Base-by-base conservation (phyloP, 2,888 invertebrate species). In the Heliconius sara region DNA sequence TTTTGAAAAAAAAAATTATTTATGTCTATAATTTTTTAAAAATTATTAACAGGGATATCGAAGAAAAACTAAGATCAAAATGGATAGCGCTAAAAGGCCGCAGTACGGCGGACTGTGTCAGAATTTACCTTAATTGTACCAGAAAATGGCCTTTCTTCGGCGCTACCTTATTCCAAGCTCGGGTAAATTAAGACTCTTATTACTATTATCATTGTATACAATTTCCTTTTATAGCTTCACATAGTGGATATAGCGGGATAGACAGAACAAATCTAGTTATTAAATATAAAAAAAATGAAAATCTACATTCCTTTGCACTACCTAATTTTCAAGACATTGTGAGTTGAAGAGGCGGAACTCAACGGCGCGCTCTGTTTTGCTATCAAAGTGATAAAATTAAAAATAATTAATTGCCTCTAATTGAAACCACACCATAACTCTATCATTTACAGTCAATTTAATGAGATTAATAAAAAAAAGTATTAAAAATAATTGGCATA, bases 81-180 rank as follows among this genome's bases (percentile, higher is more conserved):
- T 99, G 99, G 99, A 96, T 97, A 83, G 97, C 98, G 19, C 92
- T 99, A 43, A 97, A 98, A 89, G 99, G 99, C 0, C 96, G 98
- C 68, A 98, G 97, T 67, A 96, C 97, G 12, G 93, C 97, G 27
- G 99, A 99, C 94, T 99, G 99, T 91, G 98, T 99, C 74, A 96
- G 99, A 84, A 99, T 99, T 89, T 99, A 99, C 94, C 96, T 99
- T 85, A 99, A 98, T 82, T 99, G 99, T 88, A 98, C 98, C 16
- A 96, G 99, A 86, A 99, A 99, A 89, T 99, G 99, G 99, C 98
- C 98, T 13, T 98, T 97, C 94, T 99, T 99, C 89, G 99, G 99
- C 74, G 98, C 99, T 80, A 97, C 98, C 34, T 95, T 99, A 30
- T 99, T 99, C 93, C 98, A 98, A 93, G 98, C 98, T 47, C 97